Evolutionary conservation across 2,797 vertebrate species (phyloP).

Genomic region (Cyprinella venusta): DNA sequence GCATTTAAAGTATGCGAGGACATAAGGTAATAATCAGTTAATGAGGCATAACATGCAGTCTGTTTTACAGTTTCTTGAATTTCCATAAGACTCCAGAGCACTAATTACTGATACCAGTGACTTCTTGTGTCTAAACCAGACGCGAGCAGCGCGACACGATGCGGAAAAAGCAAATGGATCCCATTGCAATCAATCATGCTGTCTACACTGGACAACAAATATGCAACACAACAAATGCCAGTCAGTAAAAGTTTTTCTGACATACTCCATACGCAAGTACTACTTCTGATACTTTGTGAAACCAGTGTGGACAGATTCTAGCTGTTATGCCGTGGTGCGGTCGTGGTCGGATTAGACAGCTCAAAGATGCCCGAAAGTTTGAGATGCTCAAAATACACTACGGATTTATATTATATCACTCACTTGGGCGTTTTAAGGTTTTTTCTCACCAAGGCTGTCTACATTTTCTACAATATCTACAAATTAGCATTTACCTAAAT

Average conservation of each 20-base stretch:
- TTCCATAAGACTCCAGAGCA: slow-evolving; percentile 10
- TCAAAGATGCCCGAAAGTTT: no score
- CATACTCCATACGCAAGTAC: not conserved
- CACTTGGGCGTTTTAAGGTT: no score
- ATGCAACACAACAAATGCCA: not conserved
- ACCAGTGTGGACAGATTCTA: not conserved
- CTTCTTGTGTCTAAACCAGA: not conserved
- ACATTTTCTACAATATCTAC: not conserved
- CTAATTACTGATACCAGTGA: not conserved
- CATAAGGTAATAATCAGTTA: slow-evolving; percentile 32
- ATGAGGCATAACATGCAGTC: slow-evolving; percentile 27
- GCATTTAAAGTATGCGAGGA: slow-evolving; percentile 36
- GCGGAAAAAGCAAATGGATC: not conserved
- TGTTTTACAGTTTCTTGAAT: slow-evolving; percentile 16
- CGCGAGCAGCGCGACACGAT: not conserved
- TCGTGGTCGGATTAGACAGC: not conserved
- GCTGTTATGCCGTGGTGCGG: not conserved
- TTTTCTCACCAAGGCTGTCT: not conserved
- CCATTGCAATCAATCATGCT: not conserved
- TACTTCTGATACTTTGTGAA: not conserved
- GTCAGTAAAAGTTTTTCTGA: not conserved
- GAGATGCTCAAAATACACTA: not conserved
- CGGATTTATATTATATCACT: not conserved
- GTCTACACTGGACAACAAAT: not conserved
- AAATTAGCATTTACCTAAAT: not conserved